Percentiles rank a stretch among this genome's conserved stretches.
These are phyloP conservation scores for Rhinophrynus dorsalis DNA, from an alignment of 2,797 vertebrate species.

Conservation along the genomic window DNA sequence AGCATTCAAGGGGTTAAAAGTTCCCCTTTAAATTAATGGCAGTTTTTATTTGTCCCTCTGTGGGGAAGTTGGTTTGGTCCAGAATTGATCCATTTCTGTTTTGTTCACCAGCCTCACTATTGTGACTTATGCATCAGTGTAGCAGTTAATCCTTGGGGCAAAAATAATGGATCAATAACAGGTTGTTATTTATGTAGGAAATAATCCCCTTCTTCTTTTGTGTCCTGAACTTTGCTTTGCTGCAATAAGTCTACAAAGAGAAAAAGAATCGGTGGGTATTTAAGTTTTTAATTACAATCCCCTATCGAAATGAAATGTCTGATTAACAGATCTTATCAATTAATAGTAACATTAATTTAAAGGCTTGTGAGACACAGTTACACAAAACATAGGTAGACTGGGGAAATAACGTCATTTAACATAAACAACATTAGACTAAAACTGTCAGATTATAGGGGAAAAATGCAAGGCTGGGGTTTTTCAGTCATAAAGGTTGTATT, in stretches of 20 bases:
- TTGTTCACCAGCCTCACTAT: no score
- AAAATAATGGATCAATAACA: slow-evolving; percentile 54
- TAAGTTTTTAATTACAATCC: slow-evolving; percentile 71
- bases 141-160: slow-evolving; percentile 59
- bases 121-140: no score
- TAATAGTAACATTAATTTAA: slow-evolving; percentile 66
- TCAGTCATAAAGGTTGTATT: no score
- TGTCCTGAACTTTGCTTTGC: slow-evolving; percentile 47
- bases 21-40: no score
- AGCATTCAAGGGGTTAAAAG: no score
- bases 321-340: slow-evolving; percentile 69
- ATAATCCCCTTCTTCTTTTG: slow-evolving; percentile 53
- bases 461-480: no score
- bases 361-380: slow-evolving; percentile 57
- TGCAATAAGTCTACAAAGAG: slow-evolving; percentile 51
- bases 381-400: not conserved
- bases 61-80: no score
- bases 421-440: no score
- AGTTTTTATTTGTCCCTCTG: no score
- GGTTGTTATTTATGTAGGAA: slow-evolving; percentile 63
- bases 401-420: not conserved
- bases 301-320: slow-evolving; percentile 64
- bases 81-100: no score
- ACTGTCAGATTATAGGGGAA: no score
- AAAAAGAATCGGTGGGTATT: slow-evolving; percentile 63